Conservation (phyloP, 2,113 vertebrate genomes). For the Morone saxatilis region DNA sequence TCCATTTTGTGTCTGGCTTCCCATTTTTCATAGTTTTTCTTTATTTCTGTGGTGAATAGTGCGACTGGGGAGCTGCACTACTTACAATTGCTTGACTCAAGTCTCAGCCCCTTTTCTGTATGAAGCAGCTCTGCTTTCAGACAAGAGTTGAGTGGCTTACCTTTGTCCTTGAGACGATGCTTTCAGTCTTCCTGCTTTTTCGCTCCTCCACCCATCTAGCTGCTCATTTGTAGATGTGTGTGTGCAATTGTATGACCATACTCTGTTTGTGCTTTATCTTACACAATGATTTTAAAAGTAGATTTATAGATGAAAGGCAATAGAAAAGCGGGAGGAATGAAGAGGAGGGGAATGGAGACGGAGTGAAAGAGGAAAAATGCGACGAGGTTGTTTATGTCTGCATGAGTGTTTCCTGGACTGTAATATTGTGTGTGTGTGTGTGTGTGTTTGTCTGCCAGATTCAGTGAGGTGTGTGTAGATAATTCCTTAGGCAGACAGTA, state of each 20-base stretch:
- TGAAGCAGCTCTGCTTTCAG: conserved; percentile 67
- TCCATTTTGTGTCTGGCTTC: conserved; percentile 70
- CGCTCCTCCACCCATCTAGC: conserved; percentile 20
- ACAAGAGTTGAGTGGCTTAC: conserved; percentile 63
- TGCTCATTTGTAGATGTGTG: conserved; percentile 49
- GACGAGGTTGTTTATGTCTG: conserved; percentile 57
- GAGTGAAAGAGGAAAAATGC: conserved; percentile 26
- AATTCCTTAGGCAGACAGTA: conserved; percentile 57
- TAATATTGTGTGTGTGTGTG: conserved; percentile 27
- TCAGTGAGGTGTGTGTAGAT: conserved; percentile 55
- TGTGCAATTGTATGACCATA: conserved; percentile 29
- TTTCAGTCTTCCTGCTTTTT: conserved; percentile 48
- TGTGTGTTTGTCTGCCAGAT: conserved; percentile 27
- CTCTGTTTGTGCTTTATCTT: conserved; percentile 43
- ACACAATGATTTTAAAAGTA: conserved; percentile 40
- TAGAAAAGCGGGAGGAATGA: conserved; percentile 33
- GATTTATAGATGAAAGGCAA: conserved; percentile 57
- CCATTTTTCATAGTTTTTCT: conserved; percentile 60
- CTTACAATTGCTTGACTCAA: conserved; percentile 62
- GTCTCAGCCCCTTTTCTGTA: conserved; percentile 37
- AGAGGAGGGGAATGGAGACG: conserved; percentile 1
- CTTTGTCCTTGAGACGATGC: conserved; percentile 64
- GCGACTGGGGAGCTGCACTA: conserved; percentile 40
- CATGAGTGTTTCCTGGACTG: conserved; percentile 36
- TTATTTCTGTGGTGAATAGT: conserved; percentile 49